A percentile compares a stretch with the other conserved stretches of the same genome.
Conservation (phyloP, 2,888 invertebrate species). For the Metalampra italica region DNA sequence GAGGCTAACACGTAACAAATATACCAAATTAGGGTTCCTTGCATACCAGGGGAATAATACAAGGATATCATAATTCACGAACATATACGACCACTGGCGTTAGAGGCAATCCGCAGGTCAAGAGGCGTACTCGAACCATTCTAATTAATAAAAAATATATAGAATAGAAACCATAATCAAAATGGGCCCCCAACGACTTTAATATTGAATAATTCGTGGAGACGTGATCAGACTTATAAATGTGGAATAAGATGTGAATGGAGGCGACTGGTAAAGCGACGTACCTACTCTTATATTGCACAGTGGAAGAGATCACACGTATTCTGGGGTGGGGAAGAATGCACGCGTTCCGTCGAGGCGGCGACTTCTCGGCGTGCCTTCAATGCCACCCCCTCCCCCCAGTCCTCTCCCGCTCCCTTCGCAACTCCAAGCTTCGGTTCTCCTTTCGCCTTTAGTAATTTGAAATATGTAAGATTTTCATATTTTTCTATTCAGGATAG, state of each 20-base stretch:
- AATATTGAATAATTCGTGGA: constrained; percentile 37
- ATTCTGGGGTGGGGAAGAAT: constrained; percentile 68
- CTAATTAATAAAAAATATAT: no score
- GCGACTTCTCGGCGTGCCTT: constrained; percentile 56
- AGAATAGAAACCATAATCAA: background rate
- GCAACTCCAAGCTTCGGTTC: background rate
- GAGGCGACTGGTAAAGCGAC: constrained; percentile 21
- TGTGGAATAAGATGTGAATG: constrained; percentile 54
- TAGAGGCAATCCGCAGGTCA: no score
- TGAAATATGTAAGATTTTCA: background rate
- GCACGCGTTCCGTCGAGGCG: constrained; percentile 53
- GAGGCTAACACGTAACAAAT: no score
- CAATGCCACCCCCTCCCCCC: constrained; percentile 27
- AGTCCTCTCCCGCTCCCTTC: constrained; percentile 1
- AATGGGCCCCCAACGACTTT: constrained; percentile 1
- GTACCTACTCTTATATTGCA: constrained; percentile 44
- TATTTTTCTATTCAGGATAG: no score
- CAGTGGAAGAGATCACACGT: constrained; percentile 65
- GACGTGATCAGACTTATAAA: constrained; percentile 56
- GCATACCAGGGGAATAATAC: no score
- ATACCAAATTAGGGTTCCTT: no score
- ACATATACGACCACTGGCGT: no score
- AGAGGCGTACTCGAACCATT: no score
- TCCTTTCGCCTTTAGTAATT: background rate
- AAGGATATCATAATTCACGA: no score